Conservation (phyloP, 2,888 invertebrate species). For the Smittia aterrima region DNA sequence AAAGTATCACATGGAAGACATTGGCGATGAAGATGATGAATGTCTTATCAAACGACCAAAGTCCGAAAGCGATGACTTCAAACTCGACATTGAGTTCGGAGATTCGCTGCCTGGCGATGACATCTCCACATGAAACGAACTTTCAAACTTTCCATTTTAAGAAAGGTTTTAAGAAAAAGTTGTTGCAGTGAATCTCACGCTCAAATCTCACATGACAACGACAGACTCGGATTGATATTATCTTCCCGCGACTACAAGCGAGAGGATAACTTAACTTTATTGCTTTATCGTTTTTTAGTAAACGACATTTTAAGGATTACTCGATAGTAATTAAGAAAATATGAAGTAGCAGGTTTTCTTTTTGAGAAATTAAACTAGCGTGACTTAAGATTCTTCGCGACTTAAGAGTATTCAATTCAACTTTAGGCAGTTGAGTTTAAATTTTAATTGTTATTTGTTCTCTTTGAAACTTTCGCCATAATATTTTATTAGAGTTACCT, state of each 20-base stretch:
- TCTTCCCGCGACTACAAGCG: background rate
- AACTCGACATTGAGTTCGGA: slow-evolving; percentile 29
- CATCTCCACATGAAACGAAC: background rate
- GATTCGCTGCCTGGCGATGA: slow-evolving; percentile 33
- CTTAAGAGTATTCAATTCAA: too few species aligned
- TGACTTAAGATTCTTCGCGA: too few species aligned
- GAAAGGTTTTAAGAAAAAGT: background rate
- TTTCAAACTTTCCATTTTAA: background rate
- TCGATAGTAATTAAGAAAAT: background rate
- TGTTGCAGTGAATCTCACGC: background rate
- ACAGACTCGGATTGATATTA: background rate
- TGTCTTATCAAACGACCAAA: slow-evolving; percentile 29
- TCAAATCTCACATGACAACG: background rate
- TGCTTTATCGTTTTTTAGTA: slow-evolving; percentile 26
- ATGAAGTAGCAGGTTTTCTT: too few species aligned
- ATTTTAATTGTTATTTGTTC: too few species aligned
- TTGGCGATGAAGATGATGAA: slow-evolving; percentile 21
- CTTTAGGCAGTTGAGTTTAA: too few species aligned
- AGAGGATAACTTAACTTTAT: background rate
- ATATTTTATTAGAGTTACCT: too few species aligned
- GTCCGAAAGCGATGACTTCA: slow-evolving; percentile 31
- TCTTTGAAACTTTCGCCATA: too few species aligned
- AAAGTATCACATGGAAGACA: slow-evolving; percentile 33
- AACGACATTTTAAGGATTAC: slow-evolving; percentile 6
- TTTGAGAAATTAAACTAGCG: too few species aligned